Evolutionary conservation across 2,797 vertebrate genomes (phyloP), one percentile per base, ranked within the genome.

Genomic region (Spinibarbus caldwelli): DNA sequence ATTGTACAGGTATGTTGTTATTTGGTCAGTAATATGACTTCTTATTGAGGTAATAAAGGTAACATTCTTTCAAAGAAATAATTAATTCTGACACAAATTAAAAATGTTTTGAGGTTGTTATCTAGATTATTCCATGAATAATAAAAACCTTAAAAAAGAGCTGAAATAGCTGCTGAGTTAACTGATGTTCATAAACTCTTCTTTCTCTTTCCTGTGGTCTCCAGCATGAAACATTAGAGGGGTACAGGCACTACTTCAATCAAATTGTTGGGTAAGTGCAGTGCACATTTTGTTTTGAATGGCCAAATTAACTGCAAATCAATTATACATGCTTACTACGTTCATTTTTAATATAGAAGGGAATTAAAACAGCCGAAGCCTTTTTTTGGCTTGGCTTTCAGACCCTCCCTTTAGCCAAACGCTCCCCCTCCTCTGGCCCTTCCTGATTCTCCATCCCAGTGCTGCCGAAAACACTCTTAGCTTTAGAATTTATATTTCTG

Each of bases 221-320:
- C 45, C 88, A 99, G 98, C 98, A 99, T 62, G 97, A 99, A 93
- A 98, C 97, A 31, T 92, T 99, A 89, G 97, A 97, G 1, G 98
- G 97, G 90, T 99, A 99, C 95, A 95, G 97, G 91, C 96, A 95
- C 45, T 99, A 98, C 94, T 99, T 99, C 93, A 97, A 99, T 93
- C 98, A 99, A 93, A 99, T 99, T 73, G 97, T 98, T 26, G 98
- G 98, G 98, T 99, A 94, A 91, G 98, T 96, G 43, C 5, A 59
- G 36, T 59, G 72, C 66, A 62, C 38, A 0, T 80, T 86, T 83
- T 15, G 31, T 76, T 85, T 82, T 86, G 17, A 70, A 70, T 77
- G 54, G 66, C 41, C 66, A 75, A 54, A 86, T 81, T 14, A 68
- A 68, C 62, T 19, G 26, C 68, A 68, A 75, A 76, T 43, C 54